Evolutionary conservation across 2,888 invertebrate genomes (phyloP).

Genomic region (Noctua pronuba): DNA sequence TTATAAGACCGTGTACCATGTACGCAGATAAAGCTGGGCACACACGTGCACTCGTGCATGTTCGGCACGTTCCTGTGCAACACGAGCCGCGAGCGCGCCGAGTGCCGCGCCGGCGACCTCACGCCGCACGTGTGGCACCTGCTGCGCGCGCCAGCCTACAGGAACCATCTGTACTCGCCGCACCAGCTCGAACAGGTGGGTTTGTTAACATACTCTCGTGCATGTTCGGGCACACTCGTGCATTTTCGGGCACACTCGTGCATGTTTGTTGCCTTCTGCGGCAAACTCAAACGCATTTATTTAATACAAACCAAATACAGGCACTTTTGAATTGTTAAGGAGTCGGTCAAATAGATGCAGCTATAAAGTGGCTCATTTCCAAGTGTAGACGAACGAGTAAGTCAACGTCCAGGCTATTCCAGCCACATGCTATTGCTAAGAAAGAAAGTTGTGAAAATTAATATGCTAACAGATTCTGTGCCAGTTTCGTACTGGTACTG

Average conservation of each 20-base stretch:
- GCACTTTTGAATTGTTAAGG: neutral
- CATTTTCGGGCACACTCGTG: constrained; percentile 94
- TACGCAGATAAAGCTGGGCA: constrained; percentile 96
- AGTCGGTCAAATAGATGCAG: neutral
- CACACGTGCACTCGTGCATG: constrained; percentile 98
- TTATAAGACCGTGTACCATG: constrained; percentile 33
- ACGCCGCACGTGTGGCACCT: constrained; percentile 97
- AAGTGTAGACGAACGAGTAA: neutral
- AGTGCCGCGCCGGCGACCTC: constrained; percentile 91
- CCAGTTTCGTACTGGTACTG: too few species aligned
- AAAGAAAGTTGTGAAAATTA: constrained; percentile 22
- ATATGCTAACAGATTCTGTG: too few species aligned
- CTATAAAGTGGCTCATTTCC: too few species aligned
- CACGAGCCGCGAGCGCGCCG: constrained; percentile 93
- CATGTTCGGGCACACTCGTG: constrained; percentile 96
- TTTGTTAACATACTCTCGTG: constrained; percentile 82
- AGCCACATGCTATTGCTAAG: neutral
- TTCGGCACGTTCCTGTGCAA: constrained; percentile 99
- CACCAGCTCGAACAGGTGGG: constrained; percentile 72
- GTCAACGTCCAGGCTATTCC: neutral
- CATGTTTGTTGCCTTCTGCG: constrained; percentile 93
- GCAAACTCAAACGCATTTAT: too few species aligned
- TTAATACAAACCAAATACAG: too few species aligned
- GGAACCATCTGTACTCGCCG: constrained; percentile 95
- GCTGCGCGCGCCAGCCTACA: constrained; percentile 94